phyloP scores from a whole-genome alignment of 2,888 invertebrate genomes.

The Leucophora obtusa region DNA sequence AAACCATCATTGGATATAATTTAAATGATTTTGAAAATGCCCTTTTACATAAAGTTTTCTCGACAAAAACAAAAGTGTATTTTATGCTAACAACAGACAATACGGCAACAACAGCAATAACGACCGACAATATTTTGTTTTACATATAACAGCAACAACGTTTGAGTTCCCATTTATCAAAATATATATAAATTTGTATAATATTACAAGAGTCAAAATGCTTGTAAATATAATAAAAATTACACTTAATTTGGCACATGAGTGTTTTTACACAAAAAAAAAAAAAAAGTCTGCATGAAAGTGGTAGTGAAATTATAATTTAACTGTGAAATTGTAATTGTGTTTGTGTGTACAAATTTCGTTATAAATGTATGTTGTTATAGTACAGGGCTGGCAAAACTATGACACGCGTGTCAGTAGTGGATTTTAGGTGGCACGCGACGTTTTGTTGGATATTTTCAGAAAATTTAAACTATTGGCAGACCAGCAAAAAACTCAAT shows the following conservation, averaged over 20 bases:
- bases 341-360: neutral
- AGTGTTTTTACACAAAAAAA: constrained; percentile 45
- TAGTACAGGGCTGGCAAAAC: constrained; percentile 31
- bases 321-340: neutral
- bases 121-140: too few species aligned
- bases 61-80: neutral
- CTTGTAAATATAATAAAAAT: constrained; percentile 53
- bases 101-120: neutral
- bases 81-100: neutral
- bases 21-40: neutral
- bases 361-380: neutral
- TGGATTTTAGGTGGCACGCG: too few species aligned
- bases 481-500: too few species aligned
- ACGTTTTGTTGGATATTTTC: too few species aligned
- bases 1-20: neutral
- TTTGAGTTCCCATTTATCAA: constrained; percentile 45
- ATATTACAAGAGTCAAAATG: constrained; percentile 6
- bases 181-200: constrained; percentile 3
- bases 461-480: too few species aligned
- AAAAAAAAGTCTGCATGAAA: neutral
- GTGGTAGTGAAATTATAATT: constrained; percentile 16
- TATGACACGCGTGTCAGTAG: too few species aligned
- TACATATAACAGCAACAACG: constrained; percentile 21
- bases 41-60: neutral
- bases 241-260: constrained; percentile 65